Base-by-base conservation (phyloP, 1,140 invertebrate genomes). In the Drosophila oshimai region DNA sequence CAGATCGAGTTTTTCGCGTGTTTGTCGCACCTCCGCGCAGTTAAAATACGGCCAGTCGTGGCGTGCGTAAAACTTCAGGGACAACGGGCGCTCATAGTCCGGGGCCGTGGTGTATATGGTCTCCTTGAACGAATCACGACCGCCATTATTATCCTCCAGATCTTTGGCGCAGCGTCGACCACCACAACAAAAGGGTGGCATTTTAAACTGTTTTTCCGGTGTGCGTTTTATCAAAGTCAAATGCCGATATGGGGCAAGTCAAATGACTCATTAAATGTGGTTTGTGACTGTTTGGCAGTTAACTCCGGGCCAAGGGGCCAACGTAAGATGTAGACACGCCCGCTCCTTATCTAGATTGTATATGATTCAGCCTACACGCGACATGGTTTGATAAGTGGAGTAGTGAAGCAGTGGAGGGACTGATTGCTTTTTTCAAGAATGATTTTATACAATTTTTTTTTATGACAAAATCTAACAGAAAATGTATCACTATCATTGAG, bases 181-280 rank as follows among this genome's bases (percentile, higher is more conserved):
- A 2, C 81, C 81, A 41, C 83, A 87, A 13, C 81, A 87, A 44
- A 61, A 83, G 4, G 80, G 74, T 5, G 79, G 75, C 79, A 83
- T 83, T 6, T 1, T 20, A 17, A 6, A 29, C 22, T 0, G 6
- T 50, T 37, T 45, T 39, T 22, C 29, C 6, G n/a, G 20, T 34
- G 18, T 57, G 20, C 17, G 15, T 45, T 62, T 46, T 45, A 28
- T 45, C 37, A 41, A n/a, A 15, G 29, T 18, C 15, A 7, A 58
- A 58, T 20, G 54, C n/a, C 54, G 54, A 57, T 51, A 51, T 18
- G 54, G 26, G 50, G 10, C 12, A 37, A 44, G 28, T 34, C 37
- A 34, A 53, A 39, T 36, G 37, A 41, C 54, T 37, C 61, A 65
- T 41, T 53, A 31, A 36, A 64, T 3, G 36, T 36, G 10, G 24